phyloP scores from a whole-genome alignment of 2,797 vertebrate species.

The Pelobates cultripes region DNA sequence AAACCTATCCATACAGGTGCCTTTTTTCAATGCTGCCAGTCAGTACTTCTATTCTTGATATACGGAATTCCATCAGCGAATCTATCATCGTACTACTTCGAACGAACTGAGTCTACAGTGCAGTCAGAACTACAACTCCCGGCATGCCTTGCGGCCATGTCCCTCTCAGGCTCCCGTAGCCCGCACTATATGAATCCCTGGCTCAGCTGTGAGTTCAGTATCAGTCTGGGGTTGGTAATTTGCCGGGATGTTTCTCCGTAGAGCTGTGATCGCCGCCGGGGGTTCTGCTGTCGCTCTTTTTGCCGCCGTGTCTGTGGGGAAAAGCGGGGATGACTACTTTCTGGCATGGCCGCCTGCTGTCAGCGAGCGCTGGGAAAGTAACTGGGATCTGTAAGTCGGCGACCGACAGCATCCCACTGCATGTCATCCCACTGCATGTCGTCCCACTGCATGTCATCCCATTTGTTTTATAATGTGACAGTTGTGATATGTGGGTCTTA shows the following conservation, averaged over 20 bases:
- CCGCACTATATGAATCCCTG: constrained; percentile 25
- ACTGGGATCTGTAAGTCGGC: constrained; percentile 7
- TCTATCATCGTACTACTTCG: too few species aligned
- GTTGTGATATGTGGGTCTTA: too few species aligned
- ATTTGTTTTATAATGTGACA: too few species aligned
- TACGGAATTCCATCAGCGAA: too few species aligned
- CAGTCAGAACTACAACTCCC: neutral
- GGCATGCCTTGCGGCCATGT: neutral
- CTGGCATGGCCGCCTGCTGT: neutral
- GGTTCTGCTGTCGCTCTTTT: constrained; percentile 78
- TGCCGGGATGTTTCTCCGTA: neutral
- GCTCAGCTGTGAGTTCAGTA: constrained; percentile 79
- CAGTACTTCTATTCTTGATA: too few species aligned
- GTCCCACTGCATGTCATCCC: too few species aligned
- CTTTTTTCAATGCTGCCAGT: too few species aligned
- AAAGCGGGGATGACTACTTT: constrained; percentile 26
- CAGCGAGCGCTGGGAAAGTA: neutral
- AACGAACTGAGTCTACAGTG: too few species aligned
- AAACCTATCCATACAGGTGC: too few species aligned
- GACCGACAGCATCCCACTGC: too few species aligned
- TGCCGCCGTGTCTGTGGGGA: constrained; percentile 75
- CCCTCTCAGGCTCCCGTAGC: constrained; percentile 11
- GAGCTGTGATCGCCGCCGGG: constrained; percentile 72
- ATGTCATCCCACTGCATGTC: too few species aligned
- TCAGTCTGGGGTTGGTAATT: constrained; percentile 61